Base-by-base conservation (phyloP, 2,888 invertebrate genomes). In the Diadegma fenestrale region DNA sequence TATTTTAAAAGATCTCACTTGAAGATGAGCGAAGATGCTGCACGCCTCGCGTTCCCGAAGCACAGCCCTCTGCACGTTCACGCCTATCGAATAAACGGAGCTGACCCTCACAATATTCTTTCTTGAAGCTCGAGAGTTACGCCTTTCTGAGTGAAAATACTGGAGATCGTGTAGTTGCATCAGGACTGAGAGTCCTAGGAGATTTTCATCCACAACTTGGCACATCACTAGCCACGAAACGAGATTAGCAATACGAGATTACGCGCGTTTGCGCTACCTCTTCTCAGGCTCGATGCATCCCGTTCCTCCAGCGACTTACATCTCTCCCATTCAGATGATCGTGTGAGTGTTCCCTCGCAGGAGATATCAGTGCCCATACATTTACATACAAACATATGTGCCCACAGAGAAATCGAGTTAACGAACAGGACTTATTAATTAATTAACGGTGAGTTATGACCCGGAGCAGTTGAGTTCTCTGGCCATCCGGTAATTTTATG, bases 371-470 rank as follows among this genome's bases (percentile, higher is more conserved):
- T 19, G 26, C 41, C 4, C 33, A 19, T 33, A 19, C 43, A 45
- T 73, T 17, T 43, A 51, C 43, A 14, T 41, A 17, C 8, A 37
- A 10, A 30, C 33, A 58, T 14, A 26, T 58, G 14, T 58, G 58
- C 26, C 26, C 14, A 22, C 37, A 17, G 71, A 71, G 77, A 58
- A 81, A 79, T 68, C 82, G 79, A 86, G 85, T 87, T 87, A 86
- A 83, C 84, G 64, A 82, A 84, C 86, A 82, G 85, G 87, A 85
- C 88, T 89, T 88, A 89, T 91, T 90, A 90, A 91, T 91, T 91
- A 90, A 91, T 90, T 91, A 91, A 90, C 88, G 86, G 87, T 89
- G 89, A 90, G 87, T 91, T 90, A 90, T 87, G 89, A 88, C 84
- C 81, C 71, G 66, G 80, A 77, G 85, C 86, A 84, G 86, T 85